phyloP scores from a whole-genome alignment of 2,888 invertebrate species.

The Acanthosepion esculentum region DNA sequence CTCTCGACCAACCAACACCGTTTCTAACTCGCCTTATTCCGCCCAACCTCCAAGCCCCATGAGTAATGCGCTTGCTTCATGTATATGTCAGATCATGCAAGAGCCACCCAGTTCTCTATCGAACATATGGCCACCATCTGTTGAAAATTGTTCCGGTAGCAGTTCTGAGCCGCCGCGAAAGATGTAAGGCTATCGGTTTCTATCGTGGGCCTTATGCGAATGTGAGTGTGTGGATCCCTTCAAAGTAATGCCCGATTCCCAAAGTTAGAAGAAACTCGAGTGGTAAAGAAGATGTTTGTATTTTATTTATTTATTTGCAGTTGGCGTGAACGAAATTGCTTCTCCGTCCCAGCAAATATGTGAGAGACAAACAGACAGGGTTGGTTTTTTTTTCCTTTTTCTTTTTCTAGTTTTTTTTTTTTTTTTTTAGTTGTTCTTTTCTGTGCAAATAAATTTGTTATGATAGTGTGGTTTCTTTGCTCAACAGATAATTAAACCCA shows the following conservation, averaged over 20 bases:
- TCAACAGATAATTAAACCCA: too few species aligned
- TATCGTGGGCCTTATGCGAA: neutral
- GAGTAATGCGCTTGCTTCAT: slow-evolving; percentile 16
- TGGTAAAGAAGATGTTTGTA: neutral
- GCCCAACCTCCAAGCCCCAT: neutral
- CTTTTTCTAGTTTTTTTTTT: too few species aligned
- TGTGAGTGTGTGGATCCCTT: neutral
- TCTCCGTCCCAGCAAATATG: too few species aligned
- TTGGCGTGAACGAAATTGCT: too few species aligned
- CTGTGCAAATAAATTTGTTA: too few species aligned
- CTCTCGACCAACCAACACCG: neutral
- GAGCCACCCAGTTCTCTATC: neutral
- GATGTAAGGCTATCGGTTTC: neutral
- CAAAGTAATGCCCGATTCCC: neutral
- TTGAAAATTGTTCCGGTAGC: neutral
- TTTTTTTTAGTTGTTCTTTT: too few species aligned
- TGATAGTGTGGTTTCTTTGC: too few species aligned
- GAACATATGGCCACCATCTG: neutral
- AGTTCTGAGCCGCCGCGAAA: neutral
- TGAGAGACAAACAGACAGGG: too few species aligned
- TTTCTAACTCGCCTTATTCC: neutral
- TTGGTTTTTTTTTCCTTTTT: too few species aligned
- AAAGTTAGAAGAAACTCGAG: neutral
- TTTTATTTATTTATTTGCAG: neutral
- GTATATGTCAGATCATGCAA: neutral